Evolutionary conservation across 2,113 vertebrate species (phyloP).

Genomic region (Calyptomena viridis): DNA sequence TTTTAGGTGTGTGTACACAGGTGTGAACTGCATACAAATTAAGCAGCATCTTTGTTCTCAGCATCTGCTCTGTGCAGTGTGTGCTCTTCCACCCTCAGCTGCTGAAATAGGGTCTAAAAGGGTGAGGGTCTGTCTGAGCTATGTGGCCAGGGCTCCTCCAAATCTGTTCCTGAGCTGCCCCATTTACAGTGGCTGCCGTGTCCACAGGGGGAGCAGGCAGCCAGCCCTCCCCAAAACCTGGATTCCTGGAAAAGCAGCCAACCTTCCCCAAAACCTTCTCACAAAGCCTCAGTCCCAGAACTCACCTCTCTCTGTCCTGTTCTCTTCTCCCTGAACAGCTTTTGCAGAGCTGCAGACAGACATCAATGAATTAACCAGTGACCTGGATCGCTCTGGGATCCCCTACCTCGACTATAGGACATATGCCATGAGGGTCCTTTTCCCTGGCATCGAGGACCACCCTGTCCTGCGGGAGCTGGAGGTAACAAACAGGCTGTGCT

Average conservation of each 20-base stretch:
- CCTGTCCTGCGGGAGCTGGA: slow-evolving; percentile 95
- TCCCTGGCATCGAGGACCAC: slow-evolving; percentile 97
- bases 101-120: not conserved
- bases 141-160: not conserved
- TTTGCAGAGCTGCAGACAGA: slow-evolving; percentile 98
- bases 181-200: not conserved
- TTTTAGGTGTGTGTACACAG: not conserved
- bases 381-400: slow-evolving; percentile 94
- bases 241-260: not conserved
- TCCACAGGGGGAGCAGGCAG: not conserved
- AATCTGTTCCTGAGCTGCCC: not conserved
- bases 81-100: not conserved
- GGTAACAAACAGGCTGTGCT: slow-evolving; percentile 68
- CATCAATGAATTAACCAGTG: slow-evolving; percentile 97
- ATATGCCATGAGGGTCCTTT: slow-evolving; percentile 97
- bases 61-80: not conserved
- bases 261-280: not conserved
- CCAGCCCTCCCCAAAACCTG: not conserved
- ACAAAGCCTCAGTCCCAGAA: fast-evolving
- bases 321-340: slow-evolving; percentile 66
- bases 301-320: not conserved
- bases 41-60: slow-evolving; percentile 37
- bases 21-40: slow-evolving; percentile 61
- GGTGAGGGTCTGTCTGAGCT: not conserved
- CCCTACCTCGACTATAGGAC: slow-evolving; percentile 96